A percentile compares a stretch with the other conserved stretches of the same genome.
phyloP scores from a whole-genome alignment of 2,888 invertebrate genomes.

The Epistrophe eligans region DNA sequence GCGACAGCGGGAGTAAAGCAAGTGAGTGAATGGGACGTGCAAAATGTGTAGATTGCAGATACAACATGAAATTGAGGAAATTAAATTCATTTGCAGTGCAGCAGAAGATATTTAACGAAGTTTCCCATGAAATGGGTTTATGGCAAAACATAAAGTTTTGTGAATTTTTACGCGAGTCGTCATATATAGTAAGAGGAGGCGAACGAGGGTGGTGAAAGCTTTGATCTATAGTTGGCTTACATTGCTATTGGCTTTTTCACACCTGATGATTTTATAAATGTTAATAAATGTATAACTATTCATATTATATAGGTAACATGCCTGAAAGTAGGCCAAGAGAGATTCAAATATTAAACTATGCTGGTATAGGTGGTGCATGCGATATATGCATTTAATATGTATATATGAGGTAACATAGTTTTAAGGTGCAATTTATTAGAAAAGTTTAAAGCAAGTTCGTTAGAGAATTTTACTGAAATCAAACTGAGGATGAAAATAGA shows the following conservation, averaged over 20 bases:
- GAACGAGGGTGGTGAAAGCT: not conserved
- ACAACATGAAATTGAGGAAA: slow-evolving; percentile 62
- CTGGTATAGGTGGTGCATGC: too few species aligned
- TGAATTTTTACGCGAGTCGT: slow-evolving; percentile 26
- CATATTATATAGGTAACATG: too few species aligned
- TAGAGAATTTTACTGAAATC: slow-evolving; percentile 8
- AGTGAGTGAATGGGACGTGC: not conserved
- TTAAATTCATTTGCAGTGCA: slow-evolving; percentile 69
- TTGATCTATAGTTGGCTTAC: slow-evolving; percentile 14
- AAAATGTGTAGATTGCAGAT: slow-evolving; percentile 20
- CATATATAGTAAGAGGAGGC: not conserved
- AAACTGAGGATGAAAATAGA: not conserved
- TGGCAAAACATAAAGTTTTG: slow-evolving; percentile 38
- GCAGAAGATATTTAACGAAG: slow-evolving; percentile 60
- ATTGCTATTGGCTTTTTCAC: slow-evolving; percentile 1
- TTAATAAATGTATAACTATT: slow-evolving; percentile 1
- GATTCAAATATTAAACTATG: not conserved
- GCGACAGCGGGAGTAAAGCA: not conserved
- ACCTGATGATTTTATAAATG: slow-evolving; percentile 25
- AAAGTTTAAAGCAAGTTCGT: slow-evolving; percentile 30
- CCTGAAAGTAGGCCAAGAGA: slow-evolving; percentile 21
- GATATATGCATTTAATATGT: not conserved
- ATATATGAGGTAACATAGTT: slow-evolving; percentile 21
- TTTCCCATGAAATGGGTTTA: slow-evolving; percentile 46
- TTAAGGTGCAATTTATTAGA: slow-evolving; percentile 30